A percentile compares a stretch with the other conserved stretches of the same genome.
phyloP scores from a whole-genome alignment of 2,797 vertebrate species.

The Erithacus rubecula region DNA sequence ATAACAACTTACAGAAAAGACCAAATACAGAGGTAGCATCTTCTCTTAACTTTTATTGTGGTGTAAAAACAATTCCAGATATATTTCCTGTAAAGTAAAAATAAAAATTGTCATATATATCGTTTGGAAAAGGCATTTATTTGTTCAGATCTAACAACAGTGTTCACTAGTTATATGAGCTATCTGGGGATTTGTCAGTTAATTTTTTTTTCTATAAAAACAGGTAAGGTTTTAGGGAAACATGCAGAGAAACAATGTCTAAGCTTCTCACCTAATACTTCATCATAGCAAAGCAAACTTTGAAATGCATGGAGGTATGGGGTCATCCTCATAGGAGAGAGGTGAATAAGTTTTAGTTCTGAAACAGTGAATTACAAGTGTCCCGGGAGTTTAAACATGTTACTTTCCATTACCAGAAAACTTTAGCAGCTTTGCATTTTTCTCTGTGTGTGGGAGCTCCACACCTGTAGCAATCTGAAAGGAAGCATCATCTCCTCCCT shows the following conservation, averaged over 20 bases:
- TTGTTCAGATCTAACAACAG: neutral
- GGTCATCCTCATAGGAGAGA: neutral
- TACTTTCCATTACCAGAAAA: neutral
- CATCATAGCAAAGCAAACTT: neutral
- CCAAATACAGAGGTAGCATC: neutral
- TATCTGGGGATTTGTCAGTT: neutral
- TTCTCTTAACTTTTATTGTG: neutral
- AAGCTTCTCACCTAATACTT: neutral
- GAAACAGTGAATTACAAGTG: neutral
- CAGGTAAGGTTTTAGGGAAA: neutral
- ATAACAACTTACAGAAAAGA: neutral
- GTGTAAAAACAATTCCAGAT: neutral
- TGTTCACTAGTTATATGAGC: neutral
- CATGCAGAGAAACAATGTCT: neutral
- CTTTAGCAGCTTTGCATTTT: neutral
- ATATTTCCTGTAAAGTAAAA: neutral
- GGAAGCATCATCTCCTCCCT: neutral
- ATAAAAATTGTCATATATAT: neutral
- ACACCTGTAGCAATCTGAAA: conserved; percentile 32
- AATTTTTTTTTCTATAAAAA: neutral
- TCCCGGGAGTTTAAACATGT: neutral
- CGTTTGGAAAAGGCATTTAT: neutral
- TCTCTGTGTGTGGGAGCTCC: neutral
- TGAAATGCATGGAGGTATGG: neutral
- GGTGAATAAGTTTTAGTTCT: neutral